phyloP scores from a whole-genome alignment of 1,140 invertebrate species.

The Mamestra configurata region DNA sequence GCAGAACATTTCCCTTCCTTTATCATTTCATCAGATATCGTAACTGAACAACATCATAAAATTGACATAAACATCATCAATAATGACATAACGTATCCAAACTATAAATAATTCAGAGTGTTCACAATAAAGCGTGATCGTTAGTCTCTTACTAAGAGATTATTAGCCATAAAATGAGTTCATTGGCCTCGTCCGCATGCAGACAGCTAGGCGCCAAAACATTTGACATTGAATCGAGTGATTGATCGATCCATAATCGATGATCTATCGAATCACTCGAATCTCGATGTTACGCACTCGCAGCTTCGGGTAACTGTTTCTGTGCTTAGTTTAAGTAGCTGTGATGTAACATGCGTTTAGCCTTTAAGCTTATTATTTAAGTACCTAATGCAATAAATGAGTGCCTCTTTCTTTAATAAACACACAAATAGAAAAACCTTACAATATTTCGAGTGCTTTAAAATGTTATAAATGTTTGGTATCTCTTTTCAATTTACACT shows the following conservation, averaged over 20 bases:
- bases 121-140: background rate
- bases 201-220: constrained; percentile 53
- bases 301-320: constrained; percentile 38
- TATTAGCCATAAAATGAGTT: constrained; percentile 18
- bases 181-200: constrained; percentile 31
- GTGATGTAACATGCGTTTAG: constrained; percentile 2
- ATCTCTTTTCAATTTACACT: too few species aligned
- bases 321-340: constrained; percentile 39
- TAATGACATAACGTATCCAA: background rate
- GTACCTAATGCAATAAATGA: background rate
- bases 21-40: background rate
- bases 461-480: too few species aligned
- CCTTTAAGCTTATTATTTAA: constrained; percentile 23
- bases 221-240: constrained; percentile 54
- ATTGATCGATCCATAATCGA: constrained; percentile 51
- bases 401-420: background rate
- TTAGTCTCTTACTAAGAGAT: background rate
- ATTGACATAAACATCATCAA: background rate
- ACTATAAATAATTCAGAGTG: constrained; percentile 17
- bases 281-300: constrained; percentile 37
- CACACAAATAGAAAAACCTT: background rate
- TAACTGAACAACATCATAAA: background rate
- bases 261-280: constrained; percentile 44
- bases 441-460: background rate
- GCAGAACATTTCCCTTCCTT: background rate